Base-by-base conservation (phyloP, 2,113 vertebrate genomes). In the Rhinopomastus cyanomelas region DNA sequence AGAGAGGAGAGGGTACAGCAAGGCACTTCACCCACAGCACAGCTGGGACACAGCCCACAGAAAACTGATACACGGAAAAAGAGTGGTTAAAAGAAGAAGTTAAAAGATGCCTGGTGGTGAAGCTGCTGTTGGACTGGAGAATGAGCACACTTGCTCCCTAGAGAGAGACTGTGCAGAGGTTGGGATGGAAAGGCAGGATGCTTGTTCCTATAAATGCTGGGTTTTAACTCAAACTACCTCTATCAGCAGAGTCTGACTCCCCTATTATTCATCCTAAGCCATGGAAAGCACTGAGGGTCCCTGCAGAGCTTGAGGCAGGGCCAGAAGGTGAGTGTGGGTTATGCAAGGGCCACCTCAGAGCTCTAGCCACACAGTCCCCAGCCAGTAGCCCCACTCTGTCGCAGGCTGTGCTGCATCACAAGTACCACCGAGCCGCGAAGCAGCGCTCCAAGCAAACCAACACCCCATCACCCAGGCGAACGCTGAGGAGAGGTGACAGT, bases 401-500 rank as follows among this genome's bases (percentile, higher is more conserved):
- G 8, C 46, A 22, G 80, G 60, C 34, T 16, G 11, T 2, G 3
- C 68, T 2, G 13, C 7, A 29, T 20, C 37, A 13, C 57, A 59
- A 89, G 53, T 44, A 60, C 44, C 77, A 21, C 30, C 2, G 5
- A 94, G 89, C 89, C 91, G 85, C 55, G 72, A 92, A 96, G 91
- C 86, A 92, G 71, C 77, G 60, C 75, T 84, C 4, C 0, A 53
- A 89, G 76, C 0, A 16, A 75, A 85, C 57, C 65, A 80, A 16
- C 64, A 76, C 68, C 74, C 16, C 57, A 72, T 90, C 94, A 91
- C 37, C 46, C 67, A 82, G 48, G 89, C 83, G 21, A 88, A 87
- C 0, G 2, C 82, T 88, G 44, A 93, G 71, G 59, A 87, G 73
- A 96, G 89, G 91, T 89, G 92, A 90, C 87, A 89, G 82, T 61